phyloP scores from a whole-genome alignment of 2,888 invertebrate genomes.

The Parasteatoda lunata region DNA sequence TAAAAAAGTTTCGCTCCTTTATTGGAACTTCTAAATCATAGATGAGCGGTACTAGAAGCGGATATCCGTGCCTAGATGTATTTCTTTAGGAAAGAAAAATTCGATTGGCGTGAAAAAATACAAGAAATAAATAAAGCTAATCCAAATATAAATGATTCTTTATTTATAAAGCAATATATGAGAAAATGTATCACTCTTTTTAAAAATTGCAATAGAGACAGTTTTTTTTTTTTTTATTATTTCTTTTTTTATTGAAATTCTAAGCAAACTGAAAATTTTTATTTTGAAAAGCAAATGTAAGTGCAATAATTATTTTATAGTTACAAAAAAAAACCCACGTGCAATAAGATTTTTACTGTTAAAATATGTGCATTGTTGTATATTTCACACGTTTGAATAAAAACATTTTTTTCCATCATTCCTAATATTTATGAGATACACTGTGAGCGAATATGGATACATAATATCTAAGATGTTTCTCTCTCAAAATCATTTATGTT shows the following conservation, averaged over 20 bases:
- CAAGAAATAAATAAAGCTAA: neutral
- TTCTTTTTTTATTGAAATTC: neutral
- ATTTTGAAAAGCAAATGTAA: too few relatives aligned
- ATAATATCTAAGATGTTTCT: too few relatives aligned
- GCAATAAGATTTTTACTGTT: too few relatives aligned
- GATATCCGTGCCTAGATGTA: slow-evolving; percentile 1
- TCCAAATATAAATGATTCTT: neutral
- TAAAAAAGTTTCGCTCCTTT: neutral
- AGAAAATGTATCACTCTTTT: neutral
- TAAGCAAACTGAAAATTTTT: neutral
- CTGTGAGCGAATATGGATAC: too few relatives aligned
- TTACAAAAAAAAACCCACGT: too few relatives aligned
- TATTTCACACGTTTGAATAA: too few relatives aligned
- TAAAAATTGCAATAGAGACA: neutral
- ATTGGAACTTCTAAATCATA: neutral
- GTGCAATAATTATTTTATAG: too few relatives aligned
- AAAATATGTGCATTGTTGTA: too few relatives aligned
- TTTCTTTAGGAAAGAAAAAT: neutral
- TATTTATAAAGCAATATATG: neutral
- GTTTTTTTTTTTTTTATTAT: neutral
- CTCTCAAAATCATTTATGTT: too few relatives aligned
- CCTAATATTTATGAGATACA: too few relatives aligned
- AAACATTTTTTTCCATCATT: too few relatives aligned
- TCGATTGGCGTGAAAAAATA: neutral
- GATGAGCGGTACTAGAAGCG: neutral